A percentile compares a stretch with the other conserved stretches of the same genome.
These are phyloP conservation scores for Erpetoichthys calabaricus DNA, from an alignment of 2,797 vertebrate genomes.

Conservation along the genomic window DNA sequence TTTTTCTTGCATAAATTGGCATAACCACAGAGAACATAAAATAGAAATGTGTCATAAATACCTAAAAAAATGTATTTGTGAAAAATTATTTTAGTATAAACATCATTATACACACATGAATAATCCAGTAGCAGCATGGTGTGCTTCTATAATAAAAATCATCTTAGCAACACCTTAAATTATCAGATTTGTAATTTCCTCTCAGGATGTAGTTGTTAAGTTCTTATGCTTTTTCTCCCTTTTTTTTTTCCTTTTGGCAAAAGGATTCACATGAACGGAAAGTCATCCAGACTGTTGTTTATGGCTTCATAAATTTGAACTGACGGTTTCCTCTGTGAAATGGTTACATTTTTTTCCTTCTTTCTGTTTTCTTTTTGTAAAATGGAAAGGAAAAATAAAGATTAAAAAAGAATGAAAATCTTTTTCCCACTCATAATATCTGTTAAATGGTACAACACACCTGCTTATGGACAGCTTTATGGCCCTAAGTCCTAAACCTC, in stretches of 20 bases:
- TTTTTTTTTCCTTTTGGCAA: slow-evolving; percentile 28
- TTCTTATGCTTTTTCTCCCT: slow-evolving; percentile 2
- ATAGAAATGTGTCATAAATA: no score
- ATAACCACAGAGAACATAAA: no score
- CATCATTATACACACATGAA: no score
- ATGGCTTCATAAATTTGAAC: slow-evolving; percentile 32
- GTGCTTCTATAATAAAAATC: background rate
- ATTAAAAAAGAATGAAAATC: slow-evolving; percentile 13
- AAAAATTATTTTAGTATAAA: no score
- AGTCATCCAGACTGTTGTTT: slow-evolving; percentile 36
- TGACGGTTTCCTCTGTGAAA: slow-evolving; percentile 20
- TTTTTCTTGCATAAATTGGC: no score
- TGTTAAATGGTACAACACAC: slow-evolving; percentile 3
- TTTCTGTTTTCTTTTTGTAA: no score
- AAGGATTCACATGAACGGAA: slow-evolving; percentile 27
- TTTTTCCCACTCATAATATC: slow-evolving; percentile 4
- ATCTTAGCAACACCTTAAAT: background rate
- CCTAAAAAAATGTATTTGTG: no score
- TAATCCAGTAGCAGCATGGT: no score
- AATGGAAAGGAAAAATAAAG: slow-evolving; percentile 7
- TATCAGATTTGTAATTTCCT: slow-evolving; percentile 22
- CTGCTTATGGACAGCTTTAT: slow-evolving; percentile 2
- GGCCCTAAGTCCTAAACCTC: background rate
- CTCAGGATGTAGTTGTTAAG: slow-evolving; percentile 20
- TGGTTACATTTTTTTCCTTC: slow-evolving; percentile 14